Evolutionary conservation across 2,113 vertebrate species (phyloP).

Genomic region (Melozone crissalis): DNA sequence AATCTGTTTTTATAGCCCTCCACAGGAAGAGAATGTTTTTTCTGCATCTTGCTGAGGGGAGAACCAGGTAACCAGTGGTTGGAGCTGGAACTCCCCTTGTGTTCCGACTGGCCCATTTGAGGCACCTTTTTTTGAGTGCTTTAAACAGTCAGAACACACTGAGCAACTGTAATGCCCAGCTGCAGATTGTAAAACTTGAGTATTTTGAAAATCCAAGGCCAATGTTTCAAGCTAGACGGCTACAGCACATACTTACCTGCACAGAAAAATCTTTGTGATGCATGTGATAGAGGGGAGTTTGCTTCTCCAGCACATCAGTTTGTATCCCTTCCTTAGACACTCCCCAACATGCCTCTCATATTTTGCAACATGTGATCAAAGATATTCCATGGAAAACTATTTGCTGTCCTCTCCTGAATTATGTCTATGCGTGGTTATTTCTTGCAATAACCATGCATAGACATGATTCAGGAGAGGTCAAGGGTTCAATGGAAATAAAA

Average conservation of each 20-base stretch:
- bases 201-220: not conserved
- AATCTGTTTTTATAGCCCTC: not conserved
- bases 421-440: not conserved
- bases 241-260: not conserved
- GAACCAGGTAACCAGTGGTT: not conserved
- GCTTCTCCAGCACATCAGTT: not conserved
- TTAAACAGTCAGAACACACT: not conserved
- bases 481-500: not conserved
- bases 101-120: not conserved
- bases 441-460: not conserved
- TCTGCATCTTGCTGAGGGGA: not conserved
- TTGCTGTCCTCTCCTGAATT: not conserved
- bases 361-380: not conserved
- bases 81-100: not conserved
- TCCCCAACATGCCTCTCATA: not conserved
- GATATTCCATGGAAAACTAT: not conserved
- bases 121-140: not conserved
- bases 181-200: not conserved
- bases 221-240: not conserved
- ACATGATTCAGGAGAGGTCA: not conserved
- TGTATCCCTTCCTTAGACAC: not conserved
- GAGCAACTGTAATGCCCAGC: not conserved
- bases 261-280: not conserved
- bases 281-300: fast-evolving
- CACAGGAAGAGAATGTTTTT: not conserved